phyloP scores from a whole-genome alignment of 2,113 vertebrate genomes.

The Alces alces region DNA sequence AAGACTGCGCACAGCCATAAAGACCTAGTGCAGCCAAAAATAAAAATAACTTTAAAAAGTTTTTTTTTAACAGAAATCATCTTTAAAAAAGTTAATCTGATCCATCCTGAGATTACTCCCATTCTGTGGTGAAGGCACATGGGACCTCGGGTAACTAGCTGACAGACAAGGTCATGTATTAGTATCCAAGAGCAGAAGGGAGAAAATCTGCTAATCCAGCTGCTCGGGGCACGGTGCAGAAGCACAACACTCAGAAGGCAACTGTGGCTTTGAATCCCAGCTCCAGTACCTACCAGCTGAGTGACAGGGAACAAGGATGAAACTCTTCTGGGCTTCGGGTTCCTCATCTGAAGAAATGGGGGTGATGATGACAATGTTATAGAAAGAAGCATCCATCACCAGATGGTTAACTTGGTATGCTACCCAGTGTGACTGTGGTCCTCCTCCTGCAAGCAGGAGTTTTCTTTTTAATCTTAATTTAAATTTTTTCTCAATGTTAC shows the following conservation, averaged over 20 bases:
- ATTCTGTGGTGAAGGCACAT: background rate
- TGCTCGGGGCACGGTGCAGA: background rate
- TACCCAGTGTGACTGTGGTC: background rate
- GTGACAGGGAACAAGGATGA: background rate
- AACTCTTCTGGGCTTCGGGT: background rate
- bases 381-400: background rate
- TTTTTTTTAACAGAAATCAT: background rate
- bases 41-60: background rate
- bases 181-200: background rate
- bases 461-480: slow-evolving; percentile 31
- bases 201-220: background rate
- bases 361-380: background rate
- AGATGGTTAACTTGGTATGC: background rate
- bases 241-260: background rate
- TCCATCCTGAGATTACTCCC: background rate
- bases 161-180: background rate
- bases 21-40: background rate
- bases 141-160: background rate
- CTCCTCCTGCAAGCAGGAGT: background rate
- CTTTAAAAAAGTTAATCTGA: background rate
- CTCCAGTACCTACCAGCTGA: background rate
- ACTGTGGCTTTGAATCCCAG: background rate
- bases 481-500: background rate
- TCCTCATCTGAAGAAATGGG: background rate
- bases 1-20: background rate